A percentile compares a stretch with the other conserved stretches of the same genome.
Conservation (phyloP, 2,113 vertebrate species). For the Actenoides hombroni region DNA sequence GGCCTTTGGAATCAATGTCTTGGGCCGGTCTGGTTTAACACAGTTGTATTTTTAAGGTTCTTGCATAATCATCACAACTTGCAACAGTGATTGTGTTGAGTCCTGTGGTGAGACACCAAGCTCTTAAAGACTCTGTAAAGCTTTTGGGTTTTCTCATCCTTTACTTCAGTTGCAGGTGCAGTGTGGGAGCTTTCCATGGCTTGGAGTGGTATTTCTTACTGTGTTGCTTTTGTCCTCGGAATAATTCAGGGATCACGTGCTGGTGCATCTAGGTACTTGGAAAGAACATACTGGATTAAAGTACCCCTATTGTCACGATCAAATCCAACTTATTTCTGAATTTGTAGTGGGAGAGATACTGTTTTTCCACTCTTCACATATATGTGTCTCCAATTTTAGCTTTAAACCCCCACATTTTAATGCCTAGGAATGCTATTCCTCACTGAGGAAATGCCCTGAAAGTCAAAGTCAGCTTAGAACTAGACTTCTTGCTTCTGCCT, state of each 20-base stretch:
- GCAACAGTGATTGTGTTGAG: not conserved
- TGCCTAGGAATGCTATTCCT: not conserved
- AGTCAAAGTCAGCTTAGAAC: not conserved
- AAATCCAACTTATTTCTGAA: not conserved
- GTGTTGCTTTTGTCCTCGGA: not conserved
- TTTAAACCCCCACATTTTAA: not conserved
- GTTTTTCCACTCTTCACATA: not conserved
- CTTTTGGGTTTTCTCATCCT: not conserved
- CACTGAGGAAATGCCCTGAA: not conserved
- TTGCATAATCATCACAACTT: not conserved
- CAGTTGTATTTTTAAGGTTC: not conserved
- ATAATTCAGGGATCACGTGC: not conserved
- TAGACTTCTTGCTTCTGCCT: not conserved
- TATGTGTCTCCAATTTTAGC: not conserved
- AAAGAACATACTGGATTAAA: not conserved
- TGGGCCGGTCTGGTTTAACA: not conserved
- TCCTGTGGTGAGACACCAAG: not conserved
- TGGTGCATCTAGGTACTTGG: not conserved
- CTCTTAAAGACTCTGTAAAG: not conserved
- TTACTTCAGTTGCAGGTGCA: not conserved
- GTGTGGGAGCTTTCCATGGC: not conserved
- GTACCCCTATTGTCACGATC: not conserved
- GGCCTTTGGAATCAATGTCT: not conserved
- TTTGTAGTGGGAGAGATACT: not conserved
- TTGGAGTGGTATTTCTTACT: not conserved